Evolutionary conservation across 2,888 invertebrate genomes (phyloP).

Genomic region (Heteromyza rotundicornis): DNA sequence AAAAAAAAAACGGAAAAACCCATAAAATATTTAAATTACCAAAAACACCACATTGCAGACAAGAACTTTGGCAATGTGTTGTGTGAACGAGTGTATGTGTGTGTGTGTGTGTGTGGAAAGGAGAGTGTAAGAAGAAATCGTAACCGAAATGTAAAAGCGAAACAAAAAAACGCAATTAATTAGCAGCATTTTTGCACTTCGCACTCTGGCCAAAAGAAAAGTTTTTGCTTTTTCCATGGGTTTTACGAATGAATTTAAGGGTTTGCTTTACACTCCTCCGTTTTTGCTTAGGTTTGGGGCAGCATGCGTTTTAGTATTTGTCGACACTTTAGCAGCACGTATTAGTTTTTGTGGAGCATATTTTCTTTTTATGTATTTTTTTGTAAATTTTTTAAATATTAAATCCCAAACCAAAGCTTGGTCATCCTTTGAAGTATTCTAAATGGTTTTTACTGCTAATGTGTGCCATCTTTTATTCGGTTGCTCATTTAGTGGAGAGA

Average conservation of each 20-base stretch:
- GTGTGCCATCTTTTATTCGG: no score
- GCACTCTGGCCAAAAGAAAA: neutral
- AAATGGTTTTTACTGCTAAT: no score
- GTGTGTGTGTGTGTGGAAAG: no score
- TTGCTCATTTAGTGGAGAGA: no score
- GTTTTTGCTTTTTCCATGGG: neutral
- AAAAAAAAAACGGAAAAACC: neutral
- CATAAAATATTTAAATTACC: constrained; percentile 5
- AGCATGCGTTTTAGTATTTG: neutral
- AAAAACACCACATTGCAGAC: constrained; percentile 1
- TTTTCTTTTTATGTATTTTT: neutral
- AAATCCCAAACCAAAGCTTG: neutral
- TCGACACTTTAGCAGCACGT: neutral
- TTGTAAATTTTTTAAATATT: neutral
- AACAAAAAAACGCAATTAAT: constrained; percentile 6
- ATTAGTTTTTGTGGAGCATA: neutral
- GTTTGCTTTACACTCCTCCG: neutral
- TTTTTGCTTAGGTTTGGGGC: neutral
- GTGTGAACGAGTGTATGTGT: no score
- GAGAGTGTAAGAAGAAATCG: no score
- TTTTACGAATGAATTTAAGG: neutral
- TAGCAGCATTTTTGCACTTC: neutral
- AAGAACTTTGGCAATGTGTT: constrained; percentile 1
- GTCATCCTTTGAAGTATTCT: neutral
- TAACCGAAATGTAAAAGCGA: neutral